Evolutionary conservation across 2,113 vertebrate species (phyloP).

Genomic region (Crotalus horridus): DNA sequence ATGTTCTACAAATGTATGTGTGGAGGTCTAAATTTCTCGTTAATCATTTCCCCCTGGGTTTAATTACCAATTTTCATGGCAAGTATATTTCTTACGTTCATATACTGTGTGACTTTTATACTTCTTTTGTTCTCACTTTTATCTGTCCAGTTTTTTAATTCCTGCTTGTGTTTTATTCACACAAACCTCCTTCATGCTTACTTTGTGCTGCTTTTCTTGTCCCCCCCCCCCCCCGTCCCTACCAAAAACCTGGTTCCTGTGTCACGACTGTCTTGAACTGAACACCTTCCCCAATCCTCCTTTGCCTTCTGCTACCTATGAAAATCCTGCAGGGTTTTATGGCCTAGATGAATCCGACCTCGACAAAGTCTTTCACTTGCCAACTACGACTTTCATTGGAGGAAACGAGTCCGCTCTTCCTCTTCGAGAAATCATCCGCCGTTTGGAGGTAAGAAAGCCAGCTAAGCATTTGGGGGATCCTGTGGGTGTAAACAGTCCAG

Average conservation of each 20-base stretch:
- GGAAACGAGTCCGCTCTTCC: slow-evolving; percentile 82
- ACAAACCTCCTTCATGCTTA: slow-evolving; percentile 51
- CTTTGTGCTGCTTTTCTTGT: slow-evolving; percentile 42
- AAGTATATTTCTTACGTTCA: slow-evolving; percentile 21
- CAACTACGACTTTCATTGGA: slow-evolving; percentile 92
- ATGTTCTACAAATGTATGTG: slow-evolving; percentile 5
- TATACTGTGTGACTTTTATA: neutral
- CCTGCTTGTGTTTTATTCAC: slow-evolving; percentile 12
- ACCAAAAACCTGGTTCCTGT: slow-evolving; percentile 37
- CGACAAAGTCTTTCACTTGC: slow-evolving; percentile 90
- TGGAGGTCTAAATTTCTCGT: slow-evolving; percentile 31
- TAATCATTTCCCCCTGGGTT: slow-evolving; percentile 20
- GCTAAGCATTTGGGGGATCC: neutral
- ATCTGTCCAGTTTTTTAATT: slow-evolving; percentile 49
- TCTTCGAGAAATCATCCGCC: slow-evolving; percentile 86
- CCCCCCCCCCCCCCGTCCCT: slow-evolving; percentile 28
- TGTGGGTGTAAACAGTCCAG: neutral
- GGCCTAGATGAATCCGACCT: slow-evolving; percentile 86
- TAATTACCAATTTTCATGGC: slow-evolving; percentile 34
- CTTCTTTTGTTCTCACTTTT: slow-evolving; percentile 10
- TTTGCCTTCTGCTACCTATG: slow-evolving; percentile 46
- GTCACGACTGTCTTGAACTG: slow-evolving; percentile 13
- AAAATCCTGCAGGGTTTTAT: slow-evolving; percentile 79
- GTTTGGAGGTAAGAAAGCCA: slow-evolving; percentile 81
- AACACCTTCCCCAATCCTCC: slow-evolving; percentile 19